phyloP scores from a whole-genome alignment of 1,140 invertebrate species.

The Brachionus sp. region DNA sequence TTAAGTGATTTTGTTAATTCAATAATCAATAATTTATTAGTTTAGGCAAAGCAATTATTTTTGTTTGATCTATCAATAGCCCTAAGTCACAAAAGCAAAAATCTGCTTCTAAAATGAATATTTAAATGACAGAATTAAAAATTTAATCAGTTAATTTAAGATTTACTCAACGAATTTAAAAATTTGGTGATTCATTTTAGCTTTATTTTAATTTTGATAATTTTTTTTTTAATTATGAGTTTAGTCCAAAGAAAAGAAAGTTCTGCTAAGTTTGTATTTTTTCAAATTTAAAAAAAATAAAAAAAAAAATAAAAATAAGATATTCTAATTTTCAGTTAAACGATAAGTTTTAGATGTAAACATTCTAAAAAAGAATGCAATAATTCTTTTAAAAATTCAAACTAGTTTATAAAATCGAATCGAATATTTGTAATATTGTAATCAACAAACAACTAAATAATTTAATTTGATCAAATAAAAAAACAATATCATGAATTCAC shows the following conservation, averaged over 20 bases:
- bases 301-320: background rate
- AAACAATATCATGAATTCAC: background rate
- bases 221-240: background rate
- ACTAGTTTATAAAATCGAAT: background rate
- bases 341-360: background rate
- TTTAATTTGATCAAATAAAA: background rate
- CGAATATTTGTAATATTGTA: background rate
- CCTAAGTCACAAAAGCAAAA: background rate
- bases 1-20: background rate
- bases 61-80: background rate
- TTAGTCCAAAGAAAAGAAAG: background rate
- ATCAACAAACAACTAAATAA: background rate
- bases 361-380: background rate
- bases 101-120: no score
- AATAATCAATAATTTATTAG: slow-evolving; percentile 12
- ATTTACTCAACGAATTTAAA: background rate
- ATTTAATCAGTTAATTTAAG: no score
- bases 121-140: background rate
- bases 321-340: background rate
- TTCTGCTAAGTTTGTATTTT: background rate
- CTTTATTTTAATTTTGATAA: background rate
- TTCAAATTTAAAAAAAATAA: background rate
- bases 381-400: background rate
- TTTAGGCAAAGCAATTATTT: background rate
- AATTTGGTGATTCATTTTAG: background rate